Conservation (phyloP, 1,140 invertebrate species). For the Oreohelix idahoensis region DNA sequence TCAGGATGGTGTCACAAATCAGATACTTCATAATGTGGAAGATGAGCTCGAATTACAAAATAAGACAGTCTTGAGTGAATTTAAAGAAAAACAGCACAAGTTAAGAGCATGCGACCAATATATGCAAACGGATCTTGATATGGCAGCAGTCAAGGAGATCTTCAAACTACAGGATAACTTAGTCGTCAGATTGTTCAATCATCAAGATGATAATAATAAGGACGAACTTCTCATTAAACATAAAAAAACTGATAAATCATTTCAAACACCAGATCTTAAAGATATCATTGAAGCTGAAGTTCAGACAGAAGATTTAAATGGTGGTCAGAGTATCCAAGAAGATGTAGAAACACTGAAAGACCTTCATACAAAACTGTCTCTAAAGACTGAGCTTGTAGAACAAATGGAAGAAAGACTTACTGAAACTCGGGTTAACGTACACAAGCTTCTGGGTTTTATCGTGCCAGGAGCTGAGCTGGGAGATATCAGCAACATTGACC, state of each 20-base stretch:
- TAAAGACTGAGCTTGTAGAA: not conserved
- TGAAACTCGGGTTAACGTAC: slow-evolving; percentile 48
- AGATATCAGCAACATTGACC: slow-evolving; percentile 49
- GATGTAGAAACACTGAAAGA: not conserved
- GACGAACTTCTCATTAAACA: not conserved
- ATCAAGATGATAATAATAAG: not conserved
- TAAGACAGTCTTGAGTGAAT: not conserved
- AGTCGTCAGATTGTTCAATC: not conserved
- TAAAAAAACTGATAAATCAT: not conserved
- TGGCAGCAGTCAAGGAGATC: not conserved
- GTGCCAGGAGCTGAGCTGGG: slow-evolving; percentile 59
- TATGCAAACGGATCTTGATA: not conserved
- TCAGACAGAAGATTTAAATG: not conserved
- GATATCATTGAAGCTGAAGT: not conserved
- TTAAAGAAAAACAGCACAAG: not conserved
- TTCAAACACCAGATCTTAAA: not conserved
- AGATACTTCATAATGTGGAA: not conserved
- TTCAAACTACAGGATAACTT: not conserved
- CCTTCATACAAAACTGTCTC: not conserved
- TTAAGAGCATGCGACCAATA: not conserved
- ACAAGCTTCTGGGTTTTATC: slow-evolving; percentile 56
- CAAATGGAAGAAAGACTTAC: slow-evolving; percentile 19
- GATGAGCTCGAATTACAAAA: not conserved
- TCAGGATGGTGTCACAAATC: not conserved
- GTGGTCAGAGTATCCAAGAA: not conserved